A percentile compares a stretch with the other conserved stretches of the same genome.
These are phyloP conservation scores for Alca torda DNA, from an alignment of 2,797 vertebrate species.

Conservation along the genomic window DNA sequence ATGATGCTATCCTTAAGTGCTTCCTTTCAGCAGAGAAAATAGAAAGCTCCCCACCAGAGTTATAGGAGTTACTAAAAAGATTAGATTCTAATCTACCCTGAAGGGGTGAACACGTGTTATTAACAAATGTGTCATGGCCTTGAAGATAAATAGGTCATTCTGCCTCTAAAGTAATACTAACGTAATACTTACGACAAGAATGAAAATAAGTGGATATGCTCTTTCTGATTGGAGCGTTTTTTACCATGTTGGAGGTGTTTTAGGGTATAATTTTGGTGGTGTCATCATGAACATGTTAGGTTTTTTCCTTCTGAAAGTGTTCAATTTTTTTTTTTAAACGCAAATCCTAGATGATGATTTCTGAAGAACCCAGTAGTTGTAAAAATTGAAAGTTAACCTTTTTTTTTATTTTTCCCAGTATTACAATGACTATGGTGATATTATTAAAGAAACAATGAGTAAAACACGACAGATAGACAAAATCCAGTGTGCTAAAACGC, in stretches of 20 bases:
- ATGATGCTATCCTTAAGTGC: background rate
- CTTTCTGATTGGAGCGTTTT: background rate
- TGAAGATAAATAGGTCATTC: conserved; percentile 42
- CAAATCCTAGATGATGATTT: background rate
- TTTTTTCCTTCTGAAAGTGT: background rate
- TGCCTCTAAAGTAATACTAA: background rate
- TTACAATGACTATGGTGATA: conserved; percentile 99
- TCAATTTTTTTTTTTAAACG: background rate
- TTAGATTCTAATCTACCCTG: background rate
- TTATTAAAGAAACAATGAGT: conserved; percentile 99
- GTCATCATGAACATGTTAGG: background rate
- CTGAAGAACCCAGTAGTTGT: background rate
- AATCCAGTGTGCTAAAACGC: conserved; percentile 98
- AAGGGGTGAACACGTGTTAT: background rate
- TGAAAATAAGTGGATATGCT: background rate
- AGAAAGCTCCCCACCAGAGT: background rate
- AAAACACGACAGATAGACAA: conserved; percentile 99
- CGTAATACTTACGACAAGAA: background rate
- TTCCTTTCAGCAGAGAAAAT: background rate
- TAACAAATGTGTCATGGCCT: conserved; percentile 29
- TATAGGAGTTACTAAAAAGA: background rate
- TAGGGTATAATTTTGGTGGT: background rate
- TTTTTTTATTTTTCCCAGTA: conserved; percentile 79
- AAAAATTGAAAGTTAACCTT: background rate
- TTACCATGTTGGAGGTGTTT: background rate